phyloP scores from a whole-genome alignment of 1,140 invertebrate species.

The Aleiodes sp. region DNA sequence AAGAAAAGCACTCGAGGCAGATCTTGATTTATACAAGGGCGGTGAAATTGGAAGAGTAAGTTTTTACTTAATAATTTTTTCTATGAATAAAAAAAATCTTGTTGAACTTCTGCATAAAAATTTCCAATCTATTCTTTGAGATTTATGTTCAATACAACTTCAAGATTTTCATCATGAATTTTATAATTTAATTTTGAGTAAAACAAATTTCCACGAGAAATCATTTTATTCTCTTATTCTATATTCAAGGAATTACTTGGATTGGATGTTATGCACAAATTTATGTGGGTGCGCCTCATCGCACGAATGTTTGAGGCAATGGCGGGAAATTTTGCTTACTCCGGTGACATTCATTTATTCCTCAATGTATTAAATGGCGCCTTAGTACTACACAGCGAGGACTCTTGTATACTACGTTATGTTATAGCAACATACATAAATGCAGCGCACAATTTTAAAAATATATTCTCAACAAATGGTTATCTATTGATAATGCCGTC shows the following conservation, averaged over 20 bases:
- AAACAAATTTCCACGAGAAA: no score
- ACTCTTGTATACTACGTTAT: slow-evolving; percentile 93
- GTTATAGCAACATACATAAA: slow-evolving; percentile 98
- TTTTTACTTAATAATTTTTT: slow-evolving; percentile 2
- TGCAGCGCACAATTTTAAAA: slow-evolving; percentile 97
- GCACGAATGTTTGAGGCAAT: slow-evolving; percentile 98
- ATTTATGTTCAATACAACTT: no score
- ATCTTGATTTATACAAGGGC: slow-evolving; percentile 91
- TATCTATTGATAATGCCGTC: slow-evolving; percentile 98
- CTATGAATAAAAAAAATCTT: neutral
- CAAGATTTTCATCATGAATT: no score
- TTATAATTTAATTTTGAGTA: no score
- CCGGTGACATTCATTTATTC: slow-evolving; percentile 96
- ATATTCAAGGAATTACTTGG: slow-evolving; percentile 82
- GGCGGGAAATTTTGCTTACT: slow-evolving; percentile 98
- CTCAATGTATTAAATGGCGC: slow-evolving; percentile 98
- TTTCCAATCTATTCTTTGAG: neutral
- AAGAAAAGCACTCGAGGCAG: slow-evolving; percentile 95
- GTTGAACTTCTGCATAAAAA: neutral
- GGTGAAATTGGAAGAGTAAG: slow-evolving; percentile 79
- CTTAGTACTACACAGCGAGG: slow-evolving; percentile 96
- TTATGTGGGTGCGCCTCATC: slow-evolving; percentile 97
- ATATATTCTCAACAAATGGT: slow-evolving; percentile 98
- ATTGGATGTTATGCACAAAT: slow-evolving; percentile 96
- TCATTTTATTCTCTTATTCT: no score